Percentiles rank a stretch among this genome's conserved stretches.
phyloP scores from a whole-genome alignment of 2,113 vertebrate genomes.

The Mus pahari region DNA sequence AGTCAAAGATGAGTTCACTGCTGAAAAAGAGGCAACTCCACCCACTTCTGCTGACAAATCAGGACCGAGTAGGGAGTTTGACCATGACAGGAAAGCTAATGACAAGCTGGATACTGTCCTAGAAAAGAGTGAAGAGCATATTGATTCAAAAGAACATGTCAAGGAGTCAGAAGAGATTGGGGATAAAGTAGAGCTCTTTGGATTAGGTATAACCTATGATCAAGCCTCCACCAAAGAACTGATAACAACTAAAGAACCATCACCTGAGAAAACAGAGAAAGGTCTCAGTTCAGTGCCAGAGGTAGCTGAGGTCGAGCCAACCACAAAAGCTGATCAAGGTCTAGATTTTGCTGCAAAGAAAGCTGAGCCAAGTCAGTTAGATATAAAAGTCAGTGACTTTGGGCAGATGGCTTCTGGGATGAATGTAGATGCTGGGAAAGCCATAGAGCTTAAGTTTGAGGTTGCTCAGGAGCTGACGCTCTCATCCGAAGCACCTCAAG shows the following conservation, averaged over 20 bases:
- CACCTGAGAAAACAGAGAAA: conserved; percentile 82
- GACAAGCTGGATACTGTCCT: conserved; percentile 87
- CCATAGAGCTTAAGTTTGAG: conserved; percentile 69
- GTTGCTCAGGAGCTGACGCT: conserved; percentile 63
- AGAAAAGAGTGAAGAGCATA: conserved; percentile 87
- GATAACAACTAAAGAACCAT: conserved; percentile 63
- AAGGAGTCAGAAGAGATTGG: conserved; percentile 69
- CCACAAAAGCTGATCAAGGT: conserved; percentile 81
- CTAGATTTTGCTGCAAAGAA: conserved; percentile 83
- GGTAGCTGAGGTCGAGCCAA: conserved; percentile 80
- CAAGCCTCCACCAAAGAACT: conserved; percentile 70
- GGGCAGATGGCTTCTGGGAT: conserved; percentile 75
- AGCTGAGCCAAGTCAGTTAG: conserved; percentile 82
- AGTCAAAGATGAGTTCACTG: conserved; percentile 84
- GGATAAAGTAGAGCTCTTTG: conserved; percentile 71
- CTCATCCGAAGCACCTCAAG: conserved; percentile 74
- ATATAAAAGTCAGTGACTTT: conserved; percentile 80
- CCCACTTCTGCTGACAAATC: conserved; percentile 68
- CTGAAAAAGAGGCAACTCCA: conserved; percentile 80
- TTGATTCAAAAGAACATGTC: conserved; percentile 81
- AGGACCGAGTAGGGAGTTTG: conserved; percentile 81
- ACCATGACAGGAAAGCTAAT: conserved; percentile 85
- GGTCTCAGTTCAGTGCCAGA: conserved; percentile 85
- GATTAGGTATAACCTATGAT: conserved; percentile 62
- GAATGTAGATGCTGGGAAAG: conserved; percentile 46